Conservation (phyloP, 2,113 vertebrate species). For the Leptodactylus fuscus region DNA sequence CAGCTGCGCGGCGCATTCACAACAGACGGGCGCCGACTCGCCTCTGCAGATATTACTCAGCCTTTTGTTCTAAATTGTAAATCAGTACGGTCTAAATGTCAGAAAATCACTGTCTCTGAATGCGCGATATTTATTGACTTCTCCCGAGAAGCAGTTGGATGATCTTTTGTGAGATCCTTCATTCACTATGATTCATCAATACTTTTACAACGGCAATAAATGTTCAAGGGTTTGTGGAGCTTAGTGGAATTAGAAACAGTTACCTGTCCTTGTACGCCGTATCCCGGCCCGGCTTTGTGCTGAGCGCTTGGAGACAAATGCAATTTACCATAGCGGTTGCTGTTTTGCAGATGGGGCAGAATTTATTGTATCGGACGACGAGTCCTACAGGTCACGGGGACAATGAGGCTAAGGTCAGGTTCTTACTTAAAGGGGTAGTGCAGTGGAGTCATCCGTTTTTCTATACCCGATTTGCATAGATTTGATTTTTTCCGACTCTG, state of each 20-base stretch:
- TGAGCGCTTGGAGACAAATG: not conserved
- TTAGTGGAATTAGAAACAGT: conserved; percentile 53
- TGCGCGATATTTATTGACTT: conserved; percentile 58
- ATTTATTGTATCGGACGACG: not conserved
- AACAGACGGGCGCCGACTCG: conserved; percentile 1
- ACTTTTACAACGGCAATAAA: conserved; percentile 64
- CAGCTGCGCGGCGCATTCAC: conserved; percentile 15
- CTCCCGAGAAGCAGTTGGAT: conserved; percentile 61
- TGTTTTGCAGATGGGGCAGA: not conserved
- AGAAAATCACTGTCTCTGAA: conserved; percentile 59
- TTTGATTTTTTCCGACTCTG: too few species aligned
- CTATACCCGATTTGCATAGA: too few species aligned
- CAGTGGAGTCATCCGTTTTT: too few species aligned
- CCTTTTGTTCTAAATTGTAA: conserved; percentile 58
- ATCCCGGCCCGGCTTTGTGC: conserved; percentile 47
- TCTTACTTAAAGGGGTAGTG: too few species aligned
- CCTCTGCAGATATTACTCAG: conserved; percentile 46
- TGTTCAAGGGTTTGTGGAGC: conserved; percentile 62
- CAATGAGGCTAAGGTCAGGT: too few species aligned
- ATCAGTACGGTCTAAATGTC: conserved; percentile 58
- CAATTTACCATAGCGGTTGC: not conserved
- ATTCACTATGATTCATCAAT: conserved; percentile 58
- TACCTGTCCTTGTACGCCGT: conserved; percentile 51
- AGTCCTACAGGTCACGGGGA: too few species aligned
- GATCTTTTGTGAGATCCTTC: conserved; percentile 55